Evolutionary conservation across 1,140 invertebrate genomes (phyloP).

Genomic region (Drosophila bocqueti): DNA sequence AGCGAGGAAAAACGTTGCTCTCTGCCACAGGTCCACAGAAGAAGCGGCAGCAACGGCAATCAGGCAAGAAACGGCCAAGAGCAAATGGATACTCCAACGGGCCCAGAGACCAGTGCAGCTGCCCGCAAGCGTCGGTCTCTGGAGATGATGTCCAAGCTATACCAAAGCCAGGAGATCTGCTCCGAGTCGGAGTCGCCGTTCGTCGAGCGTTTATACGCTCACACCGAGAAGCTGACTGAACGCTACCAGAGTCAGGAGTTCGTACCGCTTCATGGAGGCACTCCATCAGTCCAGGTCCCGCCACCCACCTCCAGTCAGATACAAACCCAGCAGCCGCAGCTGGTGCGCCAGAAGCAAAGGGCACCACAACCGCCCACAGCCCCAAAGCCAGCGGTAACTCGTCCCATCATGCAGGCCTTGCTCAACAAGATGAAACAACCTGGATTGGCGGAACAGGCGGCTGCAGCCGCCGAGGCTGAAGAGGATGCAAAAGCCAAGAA

Average conservation of each 20-base stretch:
- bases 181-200: conserved; percentile 82
- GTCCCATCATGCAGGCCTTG: conserved; percentile 79
- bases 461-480: conserved; percentile 66
- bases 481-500: conserved; percentile 35
- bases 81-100: conserved; percentile 28
- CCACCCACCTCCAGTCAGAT: conserved; percentile 56
- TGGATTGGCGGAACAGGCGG: conserved; percentile 70
- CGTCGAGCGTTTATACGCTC: conserved; percentile 86
- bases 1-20: conserved; percentile 74
- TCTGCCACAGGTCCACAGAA: conserved; percentile 73
- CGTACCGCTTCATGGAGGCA: conserved; percentile 74
- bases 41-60: conserved; percentile 78
- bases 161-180: conserved; percentile 87
- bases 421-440: conserved; percentile 82
- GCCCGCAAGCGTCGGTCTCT: conserved; percentile 78
- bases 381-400: conserved; percentile 75
- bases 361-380: conserved; percentile 76
- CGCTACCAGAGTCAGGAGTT: conserved; percentile 88
- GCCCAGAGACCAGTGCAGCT: conserved; percentile 66
- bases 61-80: conserved; percentile 53
- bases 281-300: neutral
- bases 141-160: conserved; percentile 85
- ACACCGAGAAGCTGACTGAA: conserved; percentile 87
- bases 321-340: conserved; percentile 69
- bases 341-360: conserved; percentile 60